Conservation (phyloP, 2,888 invertebrate genomes). For the Plusia festucae region DNA sequence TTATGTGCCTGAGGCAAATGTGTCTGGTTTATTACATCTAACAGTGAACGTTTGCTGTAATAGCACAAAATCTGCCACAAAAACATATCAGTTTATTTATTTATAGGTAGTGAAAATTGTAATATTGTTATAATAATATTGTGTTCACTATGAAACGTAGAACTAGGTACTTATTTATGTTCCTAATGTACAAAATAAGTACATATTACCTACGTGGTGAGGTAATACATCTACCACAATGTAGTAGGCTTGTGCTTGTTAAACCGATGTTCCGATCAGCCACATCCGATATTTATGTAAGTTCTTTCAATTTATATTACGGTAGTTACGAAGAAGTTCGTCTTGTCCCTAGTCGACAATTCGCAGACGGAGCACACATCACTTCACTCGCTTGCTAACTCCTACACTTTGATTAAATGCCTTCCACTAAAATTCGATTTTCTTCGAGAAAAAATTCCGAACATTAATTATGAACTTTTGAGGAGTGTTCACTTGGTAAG, state of each 20-base stretch:
- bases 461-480: slow-evolving; percentile 81
- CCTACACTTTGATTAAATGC: slow-evolving; percentile 74
- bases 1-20: not conserved
- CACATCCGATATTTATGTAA: slow-evolving; percentile 41
- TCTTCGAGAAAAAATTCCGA: slow-evolving; percentile 64
- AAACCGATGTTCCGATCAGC: slow-evolving; percentile 11
- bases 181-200: not conserved
- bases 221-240: too few species aligned
- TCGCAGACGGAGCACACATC: slow-evolving; percentile 33
- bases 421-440: slow-evolving; percentile 68
- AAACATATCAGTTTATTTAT: not conserved
- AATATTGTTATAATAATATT: too few species aligned
- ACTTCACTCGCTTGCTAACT: slow-evolving; percentile 56
- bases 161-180: too few species aligned
- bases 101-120: not conserved
- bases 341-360: slow-evolving; percentile 34
- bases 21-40: not conserved
- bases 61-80: not conserved
- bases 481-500: slow-evolving; percentile 63
- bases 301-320: slow-evolving; percentile 47
- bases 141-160: too few species aligned
- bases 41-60: not conserved
- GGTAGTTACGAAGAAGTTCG: slow-evolving; percentile 44
- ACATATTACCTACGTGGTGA: not conserved
- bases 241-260: not conserved